A percentile compares a stretch with the other conserved stretches of the same genome.
Evolutionary conservation across 2,797 vertebrate species (phyloP).

Genomic region (Leptoclinus maculatus): DNA sequence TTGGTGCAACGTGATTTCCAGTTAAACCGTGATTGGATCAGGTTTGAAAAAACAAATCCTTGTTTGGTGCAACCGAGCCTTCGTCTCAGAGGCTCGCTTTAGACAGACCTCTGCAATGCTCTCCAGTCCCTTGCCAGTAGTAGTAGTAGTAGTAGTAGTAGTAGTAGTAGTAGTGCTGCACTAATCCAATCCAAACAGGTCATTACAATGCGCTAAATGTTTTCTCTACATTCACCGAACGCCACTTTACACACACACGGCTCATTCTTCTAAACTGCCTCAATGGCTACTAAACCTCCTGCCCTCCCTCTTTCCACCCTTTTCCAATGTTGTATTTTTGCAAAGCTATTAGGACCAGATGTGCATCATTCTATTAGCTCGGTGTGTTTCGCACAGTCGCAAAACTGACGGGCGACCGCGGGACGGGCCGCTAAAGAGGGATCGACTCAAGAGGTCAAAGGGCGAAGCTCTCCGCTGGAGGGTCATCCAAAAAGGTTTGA

Average conservation of each 20-base stretch:
- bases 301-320: neutral
- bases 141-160: neutral
- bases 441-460: slow-evolving; percentile 29
- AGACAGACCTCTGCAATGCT: slow-evolving; percentile 13
- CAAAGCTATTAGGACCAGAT: slow-evolving; percentile 40
- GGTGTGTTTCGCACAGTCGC: slow-evolving; percentile 31
- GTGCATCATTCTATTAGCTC: slow-evolving; percentile 40
- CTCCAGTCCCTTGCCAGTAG: slow-evolving; percentile 1
- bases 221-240: slow-evolving; percentile 35
- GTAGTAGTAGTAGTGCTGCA: neutral
- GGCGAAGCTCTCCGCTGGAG: slow-evolving; percentile 23
- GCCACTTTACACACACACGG: slow-evolving; percentile 19
- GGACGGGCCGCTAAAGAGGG: slow-evolving; percentile 32
- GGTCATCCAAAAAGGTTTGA: slow-evolving; percentile 21
- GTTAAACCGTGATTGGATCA: too few species aligned
- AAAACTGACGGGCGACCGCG: slow-evolving; percentile 24
- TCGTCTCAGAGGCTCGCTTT: neutral
- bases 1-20: too few species aligned
- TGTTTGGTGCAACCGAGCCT: neutral
- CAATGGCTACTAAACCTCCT: neutral
- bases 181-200: slow-evolving; percentile 50
- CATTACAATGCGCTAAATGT: slow-evolving; percentile 25
- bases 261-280: slow-evolving; percentile 31
- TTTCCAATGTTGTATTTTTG: slow-evolving; percentile 22
- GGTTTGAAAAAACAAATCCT: neutral